phyloP scores from a whole-genome alignment of 2,113 vertebrate genomes.

The Ceuthmochares aereus region DNA sequence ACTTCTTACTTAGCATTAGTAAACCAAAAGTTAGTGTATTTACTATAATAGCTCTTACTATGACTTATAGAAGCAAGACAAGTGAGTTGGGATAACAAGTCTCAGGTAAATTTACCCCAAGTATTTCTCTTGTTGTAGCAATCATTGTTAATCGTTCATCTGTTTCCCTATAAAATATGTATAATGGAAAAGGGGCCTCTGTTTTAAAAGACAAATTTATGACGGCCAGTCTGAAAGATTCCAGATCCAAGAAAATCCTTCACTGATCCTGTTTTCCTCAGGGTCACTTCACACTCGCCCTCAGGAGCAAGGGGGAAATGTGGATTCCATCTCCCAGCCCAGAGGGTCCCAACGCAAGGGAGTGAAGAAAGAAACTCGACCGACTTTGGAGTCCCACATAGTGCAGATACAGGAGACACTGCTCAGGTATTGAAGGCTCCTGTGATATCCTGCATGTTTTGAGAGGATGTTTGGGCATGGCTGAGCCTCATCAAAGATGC shows the following conservation, averaged over 20 bases:
- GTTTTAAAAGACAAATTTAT: background rate
- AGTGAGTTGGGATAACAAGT: background rate
- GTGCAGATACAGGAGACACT: background rate
- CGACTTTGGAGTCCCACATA: background rate
- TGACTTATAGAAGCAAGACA: background rate
- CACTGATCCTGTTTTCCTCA: background rate
- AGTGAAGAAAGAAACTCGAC: background rate
- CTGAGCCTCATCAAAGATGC: background rate
- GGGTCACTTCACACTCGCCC: background rate
- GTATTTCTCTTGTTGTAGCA: background rate
- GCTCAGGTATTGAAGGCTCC: background rate
- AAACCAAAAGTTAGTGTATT: background rate
- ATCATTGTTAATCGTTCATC: background rate
- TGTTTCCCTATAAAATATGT: background rate
- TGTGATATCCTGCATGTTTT: background rate
- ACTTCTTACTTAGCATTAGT: background rate
- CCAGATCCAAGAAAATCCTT: background rate
- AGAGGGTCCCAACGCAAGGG: accelerated
- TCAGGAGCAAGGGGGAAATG: background rate
- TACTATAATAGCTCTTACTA: background rate
- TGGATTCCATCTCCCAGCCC: background rate
- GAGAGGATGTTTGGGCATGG: background rate
- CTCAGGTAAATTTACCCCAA: background rate
- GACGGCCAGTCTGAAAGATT: background rate
- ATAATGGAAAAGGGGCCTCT: background rate